These are phyloP conservation scores for Cryptus armator DNA, from an alignment of 2,888 invertebrate genomes.

Conservation along the genomic window DNA sequence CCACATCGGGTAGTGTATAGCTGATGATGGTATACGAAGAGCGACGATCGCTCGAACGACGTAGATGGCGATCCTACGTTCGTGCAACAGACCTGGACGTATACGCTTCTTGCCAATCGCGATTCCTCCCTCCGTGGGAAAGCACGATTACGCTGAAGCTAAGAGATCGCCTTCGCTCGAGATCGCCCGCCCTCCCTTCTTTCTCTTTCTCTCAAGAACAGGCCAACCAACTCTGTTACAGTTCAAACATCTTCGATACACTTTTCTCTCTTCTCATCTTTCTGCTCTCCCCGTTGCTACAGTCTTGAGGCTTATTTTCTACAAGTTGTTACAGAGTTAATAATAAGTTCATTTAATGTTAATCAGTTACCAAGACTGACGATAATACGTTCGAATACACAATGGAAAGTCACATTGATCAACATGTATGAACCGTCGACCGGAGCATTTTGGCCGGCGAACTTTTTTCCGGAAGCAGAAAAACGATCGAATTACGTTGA, in stretches of 20 bases:
- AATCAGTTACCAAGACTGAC: too few species aligned
- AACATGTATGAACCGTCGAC: too few species aligned
- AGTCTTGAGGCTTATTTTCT: too few species aligned
- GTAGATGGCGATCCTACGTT: conserved; percentile 66
- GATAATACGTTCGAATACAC: too few species aligned
- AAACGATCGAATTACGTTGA: too few species aligned
- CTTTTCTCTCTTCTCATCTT: neutral
- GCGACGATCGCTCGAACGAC: conserved; percentile 48
- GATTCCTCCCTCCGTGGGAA: conserved; percentile 73
- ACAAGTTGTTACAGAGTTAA: too few species aligned
- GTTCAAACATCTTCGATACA: conserved; percentile 6
- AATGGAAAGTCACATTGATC: too few species aligned
- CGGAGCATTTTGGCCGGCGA: too few species aligned
- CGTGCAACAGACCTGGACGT: conserved; percentile 47
- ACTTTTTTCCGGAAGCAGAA: too few species aligned
- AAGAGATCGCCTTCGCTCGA: conserved; percentile 5
- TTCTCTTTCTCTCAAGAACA: neutral
- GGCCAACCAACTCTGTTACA: neutral
- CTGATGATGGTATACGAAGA: conserved; percentile 40
- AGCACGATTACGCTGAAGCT: conserved; percentile 55
- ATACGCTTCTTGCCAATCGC: conserved; percentile 67
- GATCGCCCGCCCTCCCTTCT: too few species aligned
- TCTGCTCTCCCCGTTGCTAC: too few species aligned
- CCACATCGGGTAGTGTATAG: conserved; percentile 55
- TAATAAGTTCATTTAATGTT: too few species aligned